Percentiles rank a stretch among this genome's conserved stretches.
These are phyloP conservation scores for Acropora tenuis DNA, from an alignment of 64 coral and sea anemone genomes.

Conservation along the genomic window DNA sequence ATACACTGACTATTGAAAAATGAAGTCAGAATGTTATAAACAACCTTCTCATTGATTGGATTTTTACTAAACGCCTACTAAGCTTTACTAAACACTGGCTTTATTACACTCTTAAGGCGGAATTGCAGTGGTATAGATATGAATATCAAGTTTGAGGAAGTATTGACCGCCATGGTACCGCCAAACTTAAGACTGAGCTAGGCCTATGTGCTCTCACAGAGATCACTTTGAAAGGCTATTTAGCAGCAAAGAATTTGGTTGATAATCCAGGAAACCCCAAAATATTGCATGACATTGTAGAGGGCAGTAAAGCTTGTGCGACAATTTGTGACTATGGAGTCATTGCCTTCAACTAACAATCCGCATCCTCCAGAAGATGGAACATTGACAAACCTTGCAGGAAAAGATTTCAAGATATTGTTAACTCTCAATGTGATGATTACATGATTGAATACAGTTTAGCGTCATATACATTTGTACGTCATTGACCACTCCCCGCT, in stretches of 20 bases:
- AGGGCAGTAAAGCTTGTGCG: no score
- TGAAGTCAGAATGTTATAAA: slow-evolving; percentile 50
- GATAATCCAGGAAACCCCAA: no score
- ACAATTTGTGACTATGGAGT: slow-evolving; percentile 34
- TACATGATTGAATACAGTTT: slow-evolving; percentile 2
- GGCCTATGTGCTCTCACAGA: slow-evolving; percentile 17
- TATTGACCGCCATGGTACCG: neutral
- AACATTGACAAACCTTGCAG: slow-evolving; percentile 11
- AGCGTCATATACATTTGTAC: slow-evolving; percentile 8
- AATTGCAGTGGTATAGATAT: slow-evolving; percentile 30
- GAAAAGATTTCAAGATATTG: neutral
- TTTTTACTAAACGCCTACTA: slow-evolving; percentile 29
- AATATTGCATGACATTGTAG: no score
- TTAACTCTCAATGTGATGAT: slow-evolving; percentile 13
- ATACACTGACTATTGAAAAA: neutral
- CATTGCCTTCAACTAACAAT: slow-evolving; percentile 3
- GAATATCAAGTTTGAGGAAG: slow-evolving; percentile 6
- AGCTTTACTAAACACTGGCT: slow-evolving; percentile 48
- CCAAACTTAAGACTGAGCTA: slow-evolving; percentile 43
- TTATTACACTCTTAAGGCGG: neutral
- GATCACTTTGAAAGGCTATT: slow-evolving; percentile 25
- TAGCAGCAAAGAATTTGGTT: neutral
- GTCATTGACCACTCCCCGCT: no score
- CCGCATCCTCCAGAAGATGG: slow-evolving; percentile 19
- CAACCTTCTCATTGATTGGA: slow-evolving; percentile 22